These are phyloP conservation scores for Mesitornis unicolor DNA, from an alignment of 2,113 vertebrate species.

Conservation along the genomic window DNA sequence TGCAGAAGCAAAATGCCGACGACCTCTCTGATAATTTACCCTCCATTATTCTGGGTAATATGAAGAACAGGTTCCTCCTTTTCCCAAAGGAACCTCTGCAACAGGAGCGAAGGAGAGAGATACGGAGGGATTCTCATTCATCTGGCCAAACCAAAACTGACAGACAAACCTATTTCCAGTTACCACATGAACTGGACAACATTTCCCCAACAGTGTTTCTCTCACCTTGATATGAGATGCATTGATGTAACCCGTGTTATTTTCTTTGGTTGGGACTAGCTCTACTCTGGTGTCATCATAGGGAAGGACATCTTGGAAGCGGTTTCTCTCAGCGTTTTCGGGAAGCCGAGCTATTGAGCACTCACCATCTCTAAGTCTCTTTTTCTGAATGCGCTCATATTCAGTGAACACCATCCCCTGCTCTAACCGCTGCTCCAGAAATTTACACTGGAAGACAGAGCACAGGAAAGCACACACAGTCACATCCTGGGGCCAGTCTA, in stretches of 20 bases:
- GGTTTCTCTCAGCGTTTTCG: constrained; percentile 90
- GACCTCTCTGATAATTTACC: not conserved
- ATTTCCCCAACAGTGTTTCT: not conserved
- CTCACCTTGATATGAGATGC: constrained; percentile 92
- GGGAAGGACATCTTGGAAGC: constrained; percentile 94
- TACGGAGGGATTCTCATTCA: not conserved
- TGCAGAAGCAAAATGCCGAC: not conserved
- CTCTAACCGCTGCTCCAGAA: constrained; percentile 88
- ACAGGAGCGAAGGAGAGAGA: not conserved
- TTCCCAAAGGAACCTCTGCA: not conserved
- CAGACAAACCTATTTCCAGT: not conserved
- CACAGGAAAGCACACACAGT: not conserved
- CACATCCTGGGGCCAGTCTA: accelerated
- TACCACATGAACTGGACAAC: not conserved
- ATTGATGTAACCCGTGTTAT: constrained; percentile 97
- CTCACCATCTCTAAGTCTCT: constrained; percentile 70
- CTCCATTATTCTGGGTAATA: not conserved
- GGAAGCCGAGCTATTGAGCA: constrained; percentile 83
- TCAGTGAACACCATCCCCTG: constrained; percentile 90
- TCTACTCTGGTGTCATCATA: constrained; percentile 92
- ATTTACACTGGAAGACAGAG: constrained; percentile 78
- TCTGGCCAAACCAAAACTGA: not conserved
- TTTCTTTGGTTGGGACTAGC: constrained; percentile 96
- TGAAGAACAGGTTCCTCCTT: not conserved
- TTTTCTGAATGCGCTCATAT: constrained; percentile 88